These are phyloP conservation scores for Pheosia tremula DNA, from an alignment of 2,888 invertebrate genomes.

Conservation along the genomic window DNA sequence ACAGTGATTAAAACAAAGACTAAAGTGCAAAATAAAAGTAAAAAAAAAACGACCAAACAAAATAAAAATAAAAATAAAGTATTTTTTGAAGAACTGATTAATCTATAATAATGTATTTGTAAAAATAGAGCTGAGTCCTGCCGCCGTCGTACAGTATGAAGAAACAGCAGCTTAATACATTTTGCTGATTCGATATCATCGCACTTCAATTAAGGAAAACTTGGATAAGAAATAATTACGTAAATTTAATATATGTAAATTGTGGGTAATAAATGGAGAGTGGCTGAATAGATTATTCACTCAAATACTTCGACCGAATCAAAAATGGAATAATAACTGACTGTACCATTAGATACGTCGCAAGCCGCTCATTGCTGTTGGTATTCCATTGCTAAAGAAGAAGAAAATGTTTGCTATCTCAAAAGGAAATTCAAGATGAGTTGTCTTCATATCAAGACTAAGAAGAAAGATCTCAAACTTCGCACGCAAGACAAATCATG, in stretches of 20 bases:
- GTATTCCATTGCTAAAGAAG: neutral
- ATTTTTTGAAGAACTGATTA: slow-evolving; percentile 1
- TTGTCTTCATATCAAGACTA: neutral
- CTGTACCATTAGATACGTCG: slow-evolving; percentile 16
- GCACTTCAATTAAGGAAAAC: neutral
- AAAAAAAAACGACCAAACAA: slow-evolving; percentile 10
- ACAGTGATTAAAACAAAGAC: slow-evolving; percentile 36
- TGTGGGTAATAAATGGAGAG: neutral
- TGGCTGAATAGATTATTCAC: neutral
- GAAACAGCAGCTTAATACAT: neutral
- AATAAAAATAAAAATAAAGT: slow-evolving; percentile 3
- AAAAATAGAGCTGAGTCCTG: neutral
- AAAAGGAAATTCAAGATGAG: neutral
- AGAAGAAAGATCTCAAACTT: neutral
- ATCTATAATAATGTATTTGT: neutral
- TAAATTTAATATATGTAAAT: neutral
- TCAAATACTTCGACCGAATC: neutral
- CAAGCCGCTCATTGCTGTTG: slow-evolving; percentile 6
- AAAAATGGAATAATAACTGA: slow-evolving; percentile 7
- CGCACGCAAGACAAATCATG: slow-evolving; percentile 18
- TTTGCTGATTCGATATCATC: neutral
- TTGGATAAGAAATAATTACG: neutral
- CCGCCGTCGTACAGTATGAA: neutral
- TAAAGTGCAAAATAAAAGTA: slow-evolving; percentile 29
- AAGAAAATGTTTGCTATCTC: neutral